Evolutionary conservation across 1,140 invertebrate genomes (phyloP), one percentile per base, ranked within the genome.

Genomic region (Mizuhopecten yessoensis): DNA sequence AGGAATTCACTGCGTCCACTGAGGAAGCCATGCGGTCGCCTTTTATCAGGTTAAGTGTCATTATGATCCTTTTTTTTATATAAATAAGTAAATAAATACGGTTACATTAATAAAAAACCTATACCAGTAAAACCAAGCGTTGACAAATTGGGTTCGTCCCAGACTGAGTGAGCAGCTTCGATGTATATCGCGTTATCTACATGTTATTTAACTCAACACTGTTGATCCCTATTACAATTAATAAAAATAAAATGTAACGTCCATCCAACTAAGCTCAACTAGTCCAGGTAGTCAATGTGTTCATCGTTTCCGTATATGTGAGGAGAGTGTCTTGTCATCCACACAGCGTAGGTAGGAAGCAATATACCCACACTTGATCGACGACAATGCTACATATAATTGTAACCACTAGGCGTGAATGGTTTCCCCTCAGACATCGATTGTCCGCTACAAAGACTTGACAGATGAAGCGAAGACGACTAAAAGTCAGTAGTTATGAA

Each of bases 1-100:
- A 39, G 36, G 57, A 75, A 75, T n/a, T 75, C 57, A 75, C 57
- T n/a, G 57, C 57, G 57, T 75, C 57, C 57, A 75, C 57, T 29
- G 57, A 75, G 29, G 57, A 75, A 29, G 57, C 57, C 57, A 75
- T 75, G n/a, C 57, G 57, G 57, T 75, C 57, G n/a, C 23, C 23
- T 75, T 75, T 75, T 29, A 75, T 75, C n/a, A 75, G 57, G 23
- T 75, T 75, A 7, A 75, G n/a, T 75, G 57, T 75, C 57, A 75
- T 75, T n/a, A 9, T 29, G 57, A 75, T 75, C 23, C n/a, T 5
- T 75, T n/a, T n/a, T n/a, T n/a, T n/a, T 29, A 17, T n/a, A 75
- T 75, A 75, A 29, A n/a, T 75, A n/a, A 9, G 23, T 29, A 3
- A 75, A 75, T n/a, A n/a, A 75, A 75, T 5, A 75, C 45, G n/a